Evolutionary conservation across 2,797 vertebrate genomes (phyloP), one percentile per base, ranked within the genome.

Genomic region (Hypotaenidia okinawae): DNA sequence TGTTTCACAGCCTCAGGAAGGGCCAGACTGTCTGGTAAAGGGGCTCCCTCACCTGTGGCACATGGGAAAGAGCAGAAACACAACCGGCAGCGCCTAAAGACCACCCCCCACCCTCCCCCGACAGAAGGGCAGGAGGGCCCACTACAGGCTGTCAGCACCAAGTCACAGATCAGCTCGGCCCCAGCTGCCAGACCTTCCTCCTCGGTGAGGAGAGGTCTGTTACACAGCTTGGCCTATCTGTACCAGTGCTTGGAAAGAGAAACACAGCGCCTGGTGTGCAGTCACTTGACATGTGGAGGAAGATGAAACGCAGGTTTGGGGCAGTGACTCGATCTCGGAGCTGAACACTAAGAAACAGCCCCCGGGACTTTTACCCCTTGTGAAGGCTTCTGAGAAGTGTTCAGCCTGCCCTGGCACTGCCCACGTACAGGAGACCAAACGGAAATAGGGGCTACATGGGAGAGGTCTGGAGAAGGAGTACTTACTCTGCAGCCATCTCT

Each of bases 401-500:
- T 64, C 37, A 55, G 69, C 49, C 37, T 61, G 35, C 33, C 39
- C 16, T 1, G 0, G 33, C 37, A 37, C 8, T 41, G 33, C 35
- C 57, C 62, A 14, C 0, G 3, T 2, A n/a, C 16, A 62, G 11
- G 37, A 55, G 51, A 41, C 16, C 39, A 52, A 47, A 47, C 45
- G 22, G 45, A 47, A 47, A 17, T 43, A 43, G 17, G 43, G 43
- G 18, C 43, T 43, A 43, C 18, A 17, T 43, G 41, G 43, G 43
- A 43, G 43, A 43, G 43, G 43, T 43, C 43, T 43, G 18, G 19
- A 23, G 45, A 47, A 47, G 37, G 6, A 59, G n/a, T 82, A 93
- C 98, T 98, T 92, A 98, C 98, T 98, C 92, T 98, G 97, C 7
- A 98, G 92, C 98, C 98, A 98, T 39, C 74, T 90, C 39, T 98